A percentile compares a stretch with the other conserved stretches of the same genome.
Evolutionary conservation across 2,888 invertebrate species (phyloP).

Genomic region (Autographa pulchrina): DNA sequence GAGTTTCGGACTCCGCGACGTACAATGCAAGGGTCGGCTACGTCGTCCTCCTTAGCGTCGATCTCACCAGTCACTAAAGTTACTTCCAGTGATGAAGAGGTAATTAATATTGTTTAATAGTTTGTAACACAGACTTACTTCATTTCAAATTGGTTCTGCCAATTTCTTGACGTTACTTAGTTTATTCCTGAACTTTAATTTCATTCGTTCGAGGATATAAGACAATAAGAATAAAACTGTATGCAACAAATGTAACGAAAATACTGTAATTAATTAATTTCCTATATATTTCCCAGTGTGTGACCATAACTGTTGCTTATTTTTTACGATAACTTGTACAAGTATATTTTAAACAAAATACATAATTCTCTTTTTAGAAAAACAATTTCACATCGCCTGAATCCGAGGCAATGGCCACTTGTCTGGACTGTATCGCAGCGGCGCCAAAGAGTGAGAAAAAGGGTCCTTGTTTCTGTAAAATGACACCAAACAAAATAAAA

Average conservation of each 20-base stretch:
- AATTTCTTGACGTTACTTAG: neutral
- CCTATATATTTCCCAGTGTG: too few relatives aligned
- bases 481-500: constrained; percentile 77
- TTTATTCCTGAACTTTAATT: too few relatives aligned
- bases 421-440: constrained; percentile 76
- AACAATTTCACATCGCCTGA: constrained; percentile 83
- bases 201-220: too few relatives aligned
- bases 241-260: too few relatives aligned
- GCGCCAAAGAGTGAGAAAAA: constrained; percentile 69
- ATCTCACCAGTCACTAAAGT: constrained; percentile 81
- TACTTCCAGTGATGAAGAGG: constrained; percentile 83
- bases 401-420: constrained; percentile 81
- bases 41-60: constrained; percentile 77
- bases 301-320: too few relatives aligned
- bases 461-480: constrained; percentile 77
- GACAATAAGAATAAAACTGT: too few relatives aligned
- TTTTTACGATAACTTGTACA: too few relatives aligned
- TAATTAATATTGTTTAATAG: constrained; percentile 38
- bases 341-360: neutral
- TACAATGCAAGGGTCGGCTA: constrained; percentile 64
- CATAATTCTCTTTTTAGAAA: constrained; percentile 71
- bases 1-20: constrained; percentile 79
- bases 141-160: neutral
- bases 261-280: too few relatives aligned
- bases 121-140: too few relatives aligned